Evolutionary conservation across 92 coral and sea anemone genomes (phyloP).

Genomic region (Chrysogorgia sp.): DNA sequence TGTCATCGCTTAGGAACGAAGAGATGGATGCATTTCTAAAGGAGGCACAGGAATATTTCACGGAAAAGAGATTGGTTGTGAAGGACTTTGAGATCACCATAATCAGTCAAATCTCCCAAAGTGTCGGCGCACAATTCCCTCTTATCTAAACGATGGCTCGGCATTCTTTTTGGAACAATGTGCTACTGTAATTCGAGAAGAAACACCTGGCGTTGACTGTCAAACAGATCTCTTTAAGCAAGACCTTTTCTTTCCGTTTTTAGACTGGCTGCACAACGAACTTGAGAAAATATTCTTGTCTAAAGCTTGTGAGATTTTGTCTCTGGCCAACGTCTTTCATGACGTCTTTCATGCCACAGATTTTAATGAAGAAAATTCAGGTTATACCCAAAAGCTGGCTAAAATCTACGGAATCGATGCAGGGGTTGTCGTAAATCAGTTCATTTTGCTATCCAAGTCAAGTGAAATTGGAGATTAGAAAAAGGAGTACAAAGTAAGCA

Average conservation of each 20-base stretch:
- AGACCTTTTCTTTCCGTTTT: slow-evolving; percentile 17
- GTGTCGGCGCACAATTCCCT: slow-evolving; percentile 33
- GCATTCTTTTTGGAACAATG: slow-evolving; percentile 24
- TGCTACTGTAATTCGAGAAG: slow-evolving; percentile 2
- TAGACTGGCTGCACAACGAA: background rate
- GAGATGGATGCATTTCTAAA: slow-evolving; percentile 21
- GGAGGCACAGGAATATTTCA: slow-evolving; percentile 4
- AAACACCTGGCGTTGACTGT: slow-evolving; percentile 16
- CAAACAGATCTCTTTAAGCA: slow-evolving; percentile 23
- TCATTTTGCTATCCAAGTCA: slow-evolving; percentile 32
- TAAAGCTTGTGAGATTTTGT: background rate
- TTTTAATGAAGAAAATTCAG: slow-evolving; percentile 33
- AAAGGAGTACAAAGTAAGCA: slow-evolving; percentile 16
- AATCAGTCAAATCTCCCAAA: slow-evolving; percentile 1
- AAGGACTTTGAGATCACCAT: slow-evolving; percentile 3
- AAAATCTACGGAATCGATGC: slow-evolving; percentile 22
- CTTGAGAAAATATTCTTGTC: background rate
- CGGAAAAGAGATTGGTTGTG: slow-evolving; percentile 22
- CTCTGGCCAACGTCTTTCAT: slow-evolving; percentile 37
- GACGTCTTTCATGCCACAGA: slow-evolving; percentile 32
- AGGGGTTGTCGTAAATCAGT: slow-evolving; percentile 25
- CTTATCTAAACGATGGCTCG: slow-evolving; percentile 11
- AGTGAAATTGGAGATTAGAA: slow-evolving; percentile 16
- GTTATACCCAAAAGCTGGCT: slow-evolving; percentile 23
- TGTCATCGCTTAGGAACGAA: slow-evolving; percentile 34